These are phyloP conservation scores for Agrotis clavis DNA, from an alignment of 2,888 invertebrate genomes.

Conservation along the genomic window DNA sequence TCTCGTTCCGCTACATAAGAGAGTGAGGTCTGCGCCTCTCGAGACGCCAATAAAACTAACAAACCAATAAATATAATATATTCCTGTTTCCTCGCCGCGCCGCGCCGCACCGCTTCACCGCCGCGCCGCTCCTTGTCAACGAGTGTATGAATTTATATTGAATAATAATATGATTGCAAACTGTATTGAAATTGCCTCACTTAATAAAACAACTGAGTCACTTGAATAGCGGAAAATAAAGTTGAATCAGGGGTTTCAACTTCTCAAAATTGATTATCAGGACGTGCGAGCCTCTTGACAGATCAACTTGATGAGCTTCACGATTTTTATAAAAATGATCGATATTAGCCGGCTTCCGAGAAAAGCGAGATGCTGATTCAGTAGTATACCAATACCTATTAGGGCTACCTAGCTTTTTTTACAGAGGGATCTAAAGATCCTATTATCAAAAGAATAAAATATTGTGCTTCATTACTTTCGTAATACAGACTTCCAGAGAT, in stretches of 20 bases:
- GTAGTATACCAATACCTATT: too few relatives aligned
- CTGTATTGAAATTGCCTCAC: conserved; percentile 34
- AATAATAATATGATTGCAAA: conserved; percentile 43
- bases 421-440: conserved; percentile 20
- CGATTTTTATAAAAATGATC: too few relatives aligned
- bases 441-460: conserved; percentile 32
- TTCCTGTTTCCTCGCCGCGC: conserved; percentile 30
- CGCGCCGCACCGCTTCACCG: conserved; percentile 11
- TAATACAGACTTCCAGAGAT: conserved; percentile 26
- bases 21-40: conserved; percentile 39
- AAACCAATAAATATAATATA: conserved; percentile 64
- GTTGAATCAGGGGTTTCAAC: neutral
- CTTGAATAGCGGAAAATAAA: conserved; percentile 7
- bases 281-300: neutral
- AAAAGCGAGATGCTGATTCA: too few relatives aligned
- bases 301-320: too few relatives aligned
- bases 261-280: neutral
- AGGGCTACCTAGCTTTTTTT: neutral
- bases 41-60: conserved; percentile 61
- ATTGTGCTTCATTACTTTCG: conserved; percentile 16
- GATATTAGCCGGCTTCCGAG: too few relatives aligned
- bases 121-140: conserved; percentile 50
- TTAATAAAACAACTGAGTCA: conserved; percentile 35
- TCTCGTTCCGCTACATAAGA: conserved; percentile 31
- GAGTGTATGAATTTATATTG: conserved; percentile 53